These are phyloP conservation scores for Stenoptilia bipunctidactyla DNA, from an alignment of 2,888 invertebrate species.

Conservation along the genomic window DNA sequence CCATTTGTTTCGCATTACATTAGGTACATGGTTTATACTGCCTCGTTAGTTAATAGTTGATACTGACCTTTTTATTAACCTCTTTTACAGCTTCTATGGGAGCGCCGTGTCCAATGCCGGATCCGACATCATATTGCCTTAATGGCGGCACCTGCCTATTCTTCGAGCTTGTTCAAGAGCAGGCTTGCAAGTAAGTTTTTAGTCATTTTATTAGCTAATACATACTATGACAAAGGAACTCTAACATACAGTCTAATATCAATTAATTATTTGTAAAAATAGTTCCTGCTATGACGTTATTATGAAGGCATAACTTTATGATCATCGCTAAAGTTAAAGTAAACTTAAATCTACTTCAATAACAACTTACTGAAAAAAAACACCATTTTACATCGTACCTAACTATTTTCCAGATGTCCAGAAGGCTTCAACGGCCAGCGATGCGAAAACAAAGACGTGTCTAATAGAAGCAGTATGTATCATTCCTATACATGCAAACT, in stretches of 20 bases:
- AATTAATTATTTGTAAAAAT: too few relatives aligned
- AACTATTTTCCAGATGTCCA: constrained; percentile 77
- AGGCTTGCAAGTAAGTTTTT: constrained; percentile 85
- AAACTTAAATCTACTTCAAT: too few relatives aligned
- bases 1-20: too few relatives aligned
- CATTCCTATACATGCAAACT: constrained; percentile 83
- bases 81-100: constrained; percentile 57
- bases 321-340: too few relatives aligned
- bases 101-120: constrained; percentile 76
- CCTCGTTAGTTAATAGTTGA: neutral
- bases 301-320: too few relatives aligned
- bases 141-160: constrained; percentile 90
- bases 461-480: constrained; percentile 83
- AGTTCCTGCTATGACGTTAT: too few relatives aligned
- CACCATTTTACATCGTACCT: too few relatives aligned
- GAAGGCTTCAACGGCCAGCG: constrained; percentile 84
- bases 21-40: too few relatives aligned
- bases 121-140: constrained; percentile 80
- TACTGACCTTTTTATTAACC: constrained; percentile 3
- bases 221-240: too few relatives aligned
- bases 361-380: too few relatives aligned
- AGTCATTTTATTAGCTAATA: too few relatives aligned
- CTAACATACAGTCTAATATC: too few relatives aligned
- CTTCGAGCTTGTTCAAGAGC: constrained; percentile 82
- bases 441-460: constrained; percentile 85